phyloP scores from a whole-genome alignment of 1,140 invertebrate genomes.

The Venustaconcha ellipsiformis region DNA sequence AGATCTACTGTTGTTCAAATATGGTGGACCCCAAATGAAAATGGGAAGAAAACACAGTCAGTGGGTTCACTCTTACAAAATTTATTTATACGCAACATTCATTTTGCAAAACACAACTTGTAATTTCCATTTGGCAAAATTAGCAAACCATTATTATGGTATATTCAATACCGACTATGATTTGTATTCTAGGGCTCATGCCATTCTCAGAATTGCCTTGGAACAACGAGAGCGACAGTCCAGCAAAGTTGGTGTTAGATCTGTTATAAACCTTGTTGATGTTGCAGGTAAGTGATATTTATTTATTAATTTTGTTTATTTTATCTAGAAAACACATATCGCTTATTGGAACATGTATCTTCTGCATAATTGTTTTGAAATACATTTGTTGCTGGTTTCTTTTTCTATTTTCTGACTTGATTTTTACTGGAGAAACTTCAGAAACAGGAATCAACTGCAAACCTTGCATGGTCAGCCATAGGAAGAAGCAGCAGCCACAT shows the following conservation, averaged over 20 bases:
- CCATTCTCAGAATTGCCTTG: constrained; percentile 56
- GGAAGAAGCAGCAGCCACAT: no score
- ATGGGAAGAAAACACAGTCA: not conserved
- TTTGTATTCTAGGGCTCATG: constrained; percentile 49
- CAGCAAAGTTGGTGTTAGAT: constrained; percentile 61
- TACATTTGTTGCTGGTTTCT: no score
- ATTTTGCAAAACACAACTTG: no score
- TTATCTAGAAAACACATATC: not conserved
- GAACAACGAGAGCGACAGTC: constrained; percentile 61
- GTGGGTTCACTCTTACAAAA: not conserved
- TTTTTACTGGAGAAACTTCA: no score
- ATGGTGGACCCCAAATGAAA: not conserved
- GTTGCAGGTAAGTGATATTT: constrained; percentile 47
- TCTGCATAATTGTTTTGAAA: no score
- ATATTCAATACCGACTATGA: not conserved
- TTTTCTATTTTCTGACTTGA: no score
- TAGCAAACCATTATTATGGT: not conserved
- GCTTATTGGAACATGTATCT: no score
- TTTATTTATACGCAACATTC: not conserved
- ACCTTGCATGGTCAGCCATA: no score
- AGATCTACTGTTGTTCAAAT: not conserved
- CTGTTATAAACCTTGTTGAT: constrained; percentile 54
- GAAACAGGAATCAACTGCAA: no score
- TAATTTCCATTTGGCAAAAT: not conserved
- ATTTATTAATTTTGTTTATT: not conserved